These are phyloP conservation scores for Ostrea denselamellosa DNA, from an alignment of 1,140 invertebrate genomes.

Conservation along the genomic window DNA sequence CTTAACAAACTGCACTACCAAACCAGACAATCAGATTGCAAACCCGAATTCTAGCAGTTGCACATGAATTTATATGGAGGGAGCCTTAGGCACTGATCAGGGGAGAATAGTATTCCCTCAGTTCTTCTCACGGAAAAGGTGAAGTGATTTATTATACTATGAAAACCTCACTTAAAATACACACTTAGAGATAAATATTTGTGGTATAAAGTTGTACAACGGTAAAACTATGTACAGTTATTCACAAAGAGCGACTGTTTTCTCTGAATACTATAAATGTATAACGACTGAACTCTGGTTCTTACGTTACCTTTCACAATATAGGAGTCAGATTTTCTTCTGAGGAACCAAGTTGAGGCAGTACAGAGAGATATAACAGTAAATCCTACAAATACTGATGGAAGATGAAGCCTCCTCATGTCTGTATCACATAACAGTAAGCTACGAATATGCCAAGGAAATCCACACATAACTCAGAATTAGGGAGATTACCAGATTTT, in stretches of 20 bases:
- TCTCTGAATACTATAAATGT: background rate
- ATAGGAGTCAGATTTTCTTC: background rate
- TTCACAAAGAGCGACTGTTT: background rate
- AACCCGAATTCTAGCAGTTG: too few species aligned
- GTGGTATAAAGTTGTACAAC: background rate
- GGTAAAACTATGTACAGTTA: background rate
- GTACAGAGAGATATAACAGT: background rate
- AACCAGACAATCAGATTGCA: too few species aligned
- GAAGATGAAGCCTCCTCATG: background rate
- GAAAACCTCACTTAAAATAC: background rate
- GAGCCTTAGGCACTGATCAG: too few species aligned
- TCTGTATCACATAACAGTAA: slow-evolving; percentile 20
- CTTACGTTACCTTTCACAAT: background rate
- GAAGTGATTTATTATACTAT: too few species aligned
- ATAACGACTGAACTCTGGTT: background rate
- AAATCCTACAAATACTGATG: background rate
- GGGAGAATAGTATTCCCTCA: too few species aligned
- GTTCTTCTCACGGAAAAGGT: too few species aligned
- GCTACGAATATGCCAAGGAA: background rate
- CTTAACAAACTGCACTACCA: too few species aligned
- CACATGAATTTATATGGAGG: too few species aligned
- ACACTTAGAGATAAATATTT: background rate
- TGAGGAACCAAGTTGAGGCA: background rate
- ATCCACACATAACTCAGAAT: slow-evolving; percentile 1
- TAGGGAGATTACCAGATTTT: slow-evolving; percentile 16